These are phyloP conservation scores for Kudoa iwatai DNA, from an alignment of 30 jellyfish, hydroid and myxozoan species.

Conservation along the genomic window DNA sequence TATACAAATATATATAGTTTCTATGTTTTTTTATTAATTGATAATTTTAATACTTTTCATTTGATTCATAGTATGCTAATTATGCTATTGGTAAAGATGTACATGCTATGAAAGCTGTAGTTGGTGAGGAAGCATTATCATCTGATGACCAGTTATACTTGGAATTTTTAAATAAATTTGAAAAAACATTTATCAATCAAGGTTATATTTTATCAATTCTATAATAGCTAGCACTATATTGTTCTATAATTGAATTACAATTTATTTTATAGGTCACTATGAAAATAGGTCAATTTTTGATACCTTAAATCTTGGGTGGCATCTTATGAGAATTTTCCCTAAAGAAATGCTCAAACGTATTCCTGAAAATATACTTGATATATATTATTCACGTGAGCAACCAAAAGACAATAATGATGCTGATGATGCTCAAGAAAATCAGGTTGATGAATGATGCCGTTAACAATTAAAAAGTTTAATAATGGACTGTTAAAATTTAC, in stretches of 20 bases:
- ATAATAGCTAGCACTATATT: no score
- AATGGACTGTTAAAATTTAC: no score
- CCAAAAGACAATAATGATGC: no score
- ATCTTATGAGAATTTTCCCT: slow-evolving; percentile 70
- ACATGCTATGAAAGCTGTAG: slow-evolving; percentile 99
- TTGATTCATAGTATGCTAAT: slow-evolving; percentile 32
- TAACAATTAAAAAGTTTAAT: no score
- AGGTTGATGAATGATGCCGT: no score
- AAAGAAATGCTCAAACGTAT: slow-evolving; percentile 91
- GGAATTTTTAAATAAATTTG: slow-evolving; percentile 69
- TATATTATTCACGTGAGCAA: slow-evolving; percentile 51
- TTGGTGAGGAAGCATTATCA: slow-evolving; percentile 96
- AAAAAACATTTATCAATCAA: slow-evolving; percentile 65
- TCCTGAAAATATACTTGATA: slow-evolving; percentile 49
- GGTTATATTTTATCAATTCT: no score
- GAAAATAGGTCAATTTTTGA: slow-evolving; percentile 84
- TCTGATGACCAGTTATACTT: slow-evolving; percentile 65
- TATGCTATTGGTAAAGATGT: slow-evolving; percentile 97
- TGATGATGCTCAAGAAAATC: no score
- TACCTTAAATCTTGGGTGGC: slow-evolving; percentile 86
- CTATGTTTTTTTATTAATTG: no score
- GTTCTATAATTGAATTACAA: no score
- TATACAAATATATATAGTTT: no score
- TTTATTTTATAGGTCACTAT: no score
- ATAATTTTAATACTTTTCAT: no score